Conservation (phyloP, 2,888 invertebrate species). For the Ophion ellenae region DNA sequence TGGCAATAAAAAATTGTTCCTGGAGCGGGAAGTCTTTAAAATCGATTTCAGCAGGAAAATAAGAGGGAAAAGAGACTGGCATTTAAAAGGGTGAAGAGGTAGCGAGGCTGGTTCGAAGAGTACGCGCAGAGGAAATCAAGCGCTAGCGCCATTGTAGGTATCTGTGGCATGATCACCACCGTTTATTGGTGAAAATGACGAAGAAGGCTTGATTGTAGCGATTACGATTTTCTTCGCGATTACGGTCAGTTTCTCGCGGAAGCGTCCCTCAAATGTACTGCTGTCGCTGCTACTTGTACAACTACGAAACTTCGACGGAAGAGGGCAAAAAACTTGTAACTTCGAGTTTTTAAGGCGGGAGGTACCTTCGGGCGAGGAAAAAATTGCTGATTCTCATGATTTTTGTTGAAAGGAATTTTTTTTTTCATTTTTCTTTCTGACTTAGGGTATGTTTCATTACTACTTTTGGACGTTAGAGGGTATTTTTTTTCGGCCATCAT, state of each 20-base stretch:
- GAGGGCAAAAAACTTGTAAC: not conserved
- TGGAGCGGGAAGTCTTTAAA: conserved; percentile 15
- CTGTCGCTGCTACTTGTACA: not conserved
- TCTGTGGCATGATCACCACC: conserved; percentile 27
- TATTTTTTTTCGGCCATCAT: too few relatives aligned
- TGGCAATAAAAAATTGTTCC: conserved; percentile 16
- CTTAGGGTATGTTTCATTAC: too few relatives aligned
- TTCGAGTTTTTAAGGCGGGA: too few relatives aligned
- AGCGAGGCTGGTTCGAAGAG: conserved; percentile 4
- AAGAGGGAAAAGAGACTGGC: not conserved
- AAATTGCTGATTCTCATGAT: too few relatives aligned
- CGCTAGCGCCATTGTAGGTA: conserved; percentile 35
- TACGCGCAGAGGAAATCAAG: conserved; percentile 11
- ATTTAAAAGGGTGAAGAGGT: not conserved
- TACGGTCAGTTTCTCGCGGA: too few relatives aligned
- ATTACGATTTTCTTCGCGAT: conserved; percentile 21
- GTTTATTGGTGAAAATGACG: conserved; percentile 45
- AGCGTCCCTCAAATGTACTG: not conserved
- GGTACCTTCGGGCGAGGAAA: too few relatives aligned
- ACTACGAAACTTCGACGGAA: not conserved
- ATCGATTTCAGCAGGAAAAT: conserved; percentile 8
- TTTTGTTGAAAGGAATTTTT: too few relatives aligned
- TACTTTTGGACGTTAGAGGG: too few relatives aligned
- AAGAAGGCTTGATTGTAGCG: conserved; percentile 21
- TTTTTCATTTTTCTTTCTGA: too few relatives aligned